phyloP scores from a whole-genome alignment of 2,797 vertebrate species.

The Cichlasoma orientale region DNA sequence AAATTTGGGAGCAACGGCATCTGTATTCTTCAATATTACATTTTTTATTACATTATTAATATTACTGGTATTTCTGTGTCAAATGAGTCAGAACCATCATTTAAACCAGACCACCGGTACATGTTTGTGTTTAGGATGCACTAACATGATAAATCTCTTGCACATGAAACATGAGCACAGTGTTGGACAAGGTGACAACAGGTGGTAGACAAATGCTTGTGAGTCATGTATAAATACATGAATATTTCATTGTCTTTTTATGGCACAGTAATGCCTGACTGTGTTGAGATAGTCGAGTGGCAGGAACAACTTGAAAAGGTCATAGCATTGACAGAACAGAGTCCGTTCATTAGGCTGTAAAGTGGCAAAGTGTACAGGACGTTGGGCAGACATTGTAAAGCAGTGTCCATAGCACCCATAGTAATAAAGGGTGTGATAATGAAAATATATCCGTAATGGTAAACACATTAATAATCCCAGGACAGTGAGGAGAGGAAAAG shows the following conservation, averaged over 20 bases:
- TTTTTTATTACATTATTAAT: neutral
- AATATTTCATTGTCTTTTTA: neutral
- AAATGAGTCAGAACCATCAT: too few relatives aligned
- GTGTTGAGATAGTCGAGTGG: neutral
- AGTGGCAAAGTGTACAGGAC: neutral
- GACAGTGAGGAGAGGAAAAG: neutral
- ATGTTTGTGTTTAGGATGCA: neutral
- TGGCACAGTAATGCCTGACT: neutral
- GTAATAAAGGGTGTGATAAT: neutral
- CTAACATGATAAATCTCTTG: neutral
- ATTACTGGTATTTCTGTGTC: too few relatives aligned
- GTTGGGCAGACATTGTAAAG: slow-evolving; percentile 17
- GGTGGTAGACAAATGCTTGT: neutral
- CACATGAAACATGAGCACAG: neutral
- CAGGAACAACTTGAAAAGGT: neutral
- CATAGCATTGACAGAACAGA: slow-evolving; percentile 4
- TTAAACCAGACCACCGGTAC: neutral
- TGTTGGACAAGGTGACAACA: neutral
- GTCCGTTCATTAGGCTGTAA: neutral
- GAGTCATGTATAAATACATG: neutral
- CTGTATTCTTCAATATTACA: neutral
- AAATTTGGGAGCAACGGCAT: neutral
- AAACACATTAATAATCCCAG: neutral
- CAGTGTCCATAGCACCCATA: neutral
- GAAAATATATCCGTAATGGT: neutral